Evolutionary conservation across 1,140 invertebrate genomes (phyloP).

Genomic region (Cryptotermes secundus): DNA sequence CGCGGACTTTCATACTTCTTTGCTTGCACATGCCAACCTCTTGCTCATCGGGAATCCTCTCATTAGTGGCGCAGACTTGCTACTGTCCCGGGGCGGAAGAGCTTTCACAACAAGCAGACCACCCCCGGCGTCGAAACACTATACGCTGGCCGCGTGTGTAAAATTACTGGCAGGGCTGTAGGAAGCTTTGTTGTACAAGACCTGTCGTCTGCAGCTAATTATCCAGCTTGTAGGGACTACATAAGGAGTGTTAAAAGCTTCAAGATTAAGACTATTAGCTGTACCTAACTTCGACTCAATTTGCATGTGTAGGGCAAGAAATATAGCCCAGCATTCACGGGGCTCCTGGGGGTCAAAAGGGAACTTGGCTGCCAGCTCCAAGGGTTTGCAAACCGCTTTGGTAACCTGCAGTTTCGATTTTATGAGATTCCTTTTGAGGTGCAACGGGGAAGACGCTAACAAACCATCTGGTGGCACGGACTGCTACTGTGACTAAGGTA

Average conservation of each 20-base stretch:
- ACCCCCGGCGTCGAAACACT: not conserved
- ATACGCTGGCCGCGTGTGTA: not conserved
- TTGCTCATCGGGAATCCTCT: too few species aligned
- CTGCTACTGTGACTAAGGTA: too few species aligned
- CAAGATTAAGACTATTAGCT: slow-evolving; percentile 32
- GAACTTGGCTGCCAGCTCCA: too few species aligned
- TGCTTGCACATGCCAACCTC: too few species aligned
- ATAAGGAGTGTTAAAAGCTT: slow-evolving; percentile 31
- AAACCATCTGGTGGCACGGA: too few species aligned
- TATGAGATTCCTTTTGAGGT: too few species aligned
- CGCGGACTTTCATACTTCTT: too few species aligned
- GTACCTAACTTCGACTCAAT: not conserved
- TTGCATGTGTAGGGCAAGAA: not conserved
- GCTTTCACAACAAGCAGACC: not conserved
- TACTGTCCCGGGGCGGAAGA: not conserved
- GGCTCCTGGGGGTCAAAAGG: too few species aligned
- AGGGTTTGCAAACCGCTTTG: too few species aligned
- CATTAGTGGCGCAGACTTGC: not conserved
- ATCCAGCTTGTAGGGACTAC: slow-evolving; percentile 24
- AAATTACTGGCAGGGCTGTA: slow-evolving; percentile 23
- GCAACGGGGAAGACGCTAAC: too few species aligned
- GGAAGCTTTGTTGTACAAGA: slow-evolving; percentile 28
- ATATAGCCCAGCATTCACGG: too few species aligned
- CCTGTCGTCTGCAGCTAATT: slow-evolving; percentile 26
- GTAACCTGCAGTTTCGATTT: too few species aligned